phyloP scores from a whole-genome alignment of 2,797 vertebrate species.

The Picus viridis region DNA sequence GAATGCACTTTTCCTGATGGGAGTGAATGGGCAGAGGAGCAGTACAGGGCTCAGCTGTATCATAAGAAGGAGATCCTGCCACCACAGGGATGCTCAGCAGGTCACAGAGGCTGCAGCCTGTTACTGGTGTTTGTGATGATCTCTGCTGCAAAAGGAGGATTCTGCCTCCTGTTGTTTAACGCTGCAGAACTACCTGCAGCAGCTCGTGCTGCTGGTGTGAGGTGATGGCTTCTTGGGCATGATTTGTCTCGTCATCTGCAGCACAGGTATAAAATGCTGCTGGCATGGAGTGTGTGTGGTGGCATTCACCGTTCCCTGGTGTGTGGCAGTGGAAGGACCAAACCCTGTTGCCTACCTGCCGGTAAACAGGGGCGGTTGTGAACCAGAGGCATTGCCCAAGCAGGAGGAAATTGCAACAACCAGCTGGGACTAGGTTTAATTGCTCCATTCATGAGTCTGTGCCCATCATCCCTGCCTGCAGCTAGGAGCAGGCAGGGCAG shows the following conservation, averaged over 20 bases:
- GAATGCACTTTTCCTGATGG: rapidly evolving
- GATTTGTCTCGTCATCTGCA: rapidly evolving
- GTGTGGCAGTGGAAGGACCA: rapidly evolving
- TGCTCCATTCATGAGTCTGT: rapidly evolving
- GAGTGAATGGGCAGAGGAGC: background rate
- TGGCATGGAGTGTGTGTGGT: rapidly evolving
- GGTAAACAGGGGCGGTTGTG: rapidly evolving
- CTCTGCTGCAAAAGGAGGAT: background rate
- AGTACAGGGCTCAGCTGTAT: too few species aligned
- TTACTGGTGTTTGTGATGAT: rapidly evolving
- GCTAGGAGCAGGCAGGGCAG: background rate
- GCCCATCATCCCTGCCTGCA: background rate
- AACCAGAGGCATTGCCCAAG: rapidly evolving
- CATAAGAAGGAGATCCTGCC: rapidly evolving
- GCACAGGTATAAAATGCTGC: rapidly evolving
- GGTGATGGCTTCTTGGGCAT: rapidly evolving
- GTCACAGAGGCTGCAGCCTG: rapidly evolving
- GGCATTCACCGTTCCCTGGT: rapidly evolving
- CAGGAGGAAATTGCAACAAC: rapidly evolving
- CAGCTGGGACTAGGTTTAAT: rapidly evolving
- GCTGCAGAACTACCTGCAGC: background rate
- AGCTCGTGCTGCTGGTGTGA: rapidly evolving
- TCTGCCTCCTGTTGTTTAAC: background rate
- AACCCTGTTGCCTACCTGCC: background rate
- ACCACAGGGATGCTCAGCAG: rapidly evolving